Conservation (phyloP, 2,113 vertebrate species). For the Pelobates fuscus region DNA sequence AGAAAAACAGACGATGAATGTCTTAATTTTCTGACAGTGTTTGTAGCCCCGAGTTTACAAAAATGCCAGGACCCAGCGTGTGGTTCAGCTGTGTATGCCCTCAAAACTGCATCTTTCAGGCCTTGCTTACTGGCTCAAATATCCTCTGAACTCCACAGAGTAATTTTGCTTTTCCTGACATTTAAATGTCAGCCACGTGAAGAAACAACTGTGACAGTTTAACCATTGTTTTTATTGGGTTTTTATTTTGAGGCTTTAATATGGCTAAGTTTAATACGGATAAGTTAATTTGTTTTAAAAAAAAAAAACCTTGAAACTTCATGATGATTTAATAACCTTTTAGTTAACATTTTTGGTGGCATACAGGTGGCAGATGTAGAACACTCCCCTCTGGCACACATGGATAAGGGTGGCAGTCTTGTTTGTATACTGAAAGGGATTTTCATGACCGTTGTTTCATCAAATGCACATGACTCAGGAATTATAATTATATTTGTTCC, state of each 20-base stretch:
- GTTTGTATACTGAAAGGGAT: too few relatives aligned
- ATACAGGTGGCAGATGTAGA: not conserved
- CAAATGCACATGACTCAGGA: too few relatives aligned
- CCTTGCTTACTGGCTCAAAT: constrained; percentile 12
- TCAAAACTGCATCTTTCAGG: constrained; percentile 24
- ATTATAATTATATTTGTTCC: too few relatives aligned
- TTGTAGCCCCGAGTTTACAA: constrained; percentile 8
- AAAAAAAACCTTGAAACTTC: not conserved
- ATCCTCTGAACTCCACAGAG: constrained; percentile 16
- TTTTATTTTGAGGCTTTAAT: not conserved
- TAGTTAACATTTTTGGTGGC: not conserved
- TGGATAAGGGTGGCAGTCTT: too few relatives aligned
- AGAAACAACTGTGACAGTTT: constrained; percentile 1
- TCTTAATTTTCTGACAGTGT: constrained; percentile 46
- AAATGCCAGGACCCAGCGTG: not conserved
- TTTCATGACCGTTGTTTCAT: too few relatives aligned
- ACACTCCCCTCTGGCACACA: not conserved
- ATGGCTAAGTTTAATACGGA: too few relatives aligned
- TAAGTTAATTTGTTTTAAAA: too few relatives aligned
- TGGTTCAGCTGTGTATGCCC: constrained; percentile 2
- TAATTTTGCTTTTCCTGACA: constrained; percentile 20
- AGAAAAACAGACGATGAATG: constrained; percentile 41
- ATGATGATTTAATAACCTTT: not conserved
- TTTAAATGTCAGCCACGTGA: constrained; percentile 37
- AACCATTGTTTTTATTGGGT: not conserved